Evolutionary conservation across 2,888 invertebrate genomes (phyloP).

Genomic region (Cyrtodaria siliqua): DNA sequence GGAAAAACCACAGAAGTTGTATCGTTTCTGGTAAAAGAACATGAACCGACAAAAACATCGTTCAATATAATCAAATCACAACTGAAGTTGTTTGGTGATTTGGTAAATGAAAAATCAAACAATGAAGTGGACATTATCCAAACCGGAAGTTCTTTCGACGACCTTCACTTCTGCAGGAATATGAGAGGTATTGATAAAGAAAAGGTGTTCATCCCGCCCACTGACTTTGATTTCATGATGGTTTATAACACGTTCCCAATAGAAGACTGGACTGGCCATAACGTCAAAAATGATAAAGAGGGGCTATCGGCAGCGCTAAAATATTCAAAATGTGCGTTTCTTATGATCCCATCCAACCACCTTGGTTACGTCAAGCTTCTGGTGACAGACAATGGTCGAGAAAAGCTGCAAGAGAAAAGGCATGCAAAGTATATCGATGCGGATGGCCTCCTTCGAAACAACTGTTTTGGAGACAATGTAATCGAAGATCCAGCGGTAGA

Average conservation of each 20-base stretch:
- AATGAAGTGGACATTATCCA: slow-evolving; percentile 18
- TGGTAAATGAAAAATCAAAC: background rate
- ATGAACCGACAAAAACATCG: slow-evolving; percentile 19
- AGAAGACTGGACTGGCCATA: slow-evolving; percentile 15
- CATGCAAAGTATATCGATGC: slow-evolving; percentile 22
- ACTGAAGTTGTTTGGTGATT: background rate
- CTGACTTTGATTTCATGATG: slow-evolving; percentile 38
- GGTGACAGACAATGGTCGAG: slow-evolving; percentile 35
- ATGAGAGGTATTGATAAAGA: background rate
- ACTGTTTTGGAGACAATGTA: slow-evolving; percentile 14
- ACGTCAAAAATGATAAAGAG: background rate
- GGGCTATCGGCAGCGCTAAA: background rate
- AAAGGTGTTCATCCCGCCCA: slow-evolving; percentile 13
- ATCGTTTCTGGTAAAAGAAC: slow-evolving; percentile 27
- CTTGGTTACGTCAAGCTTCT: slow-evolving; percentile 51
- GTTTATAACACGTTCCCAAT: slow-evolving; percentile 6
- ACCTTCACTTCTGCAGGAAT: slow-evolving; percentile 25
- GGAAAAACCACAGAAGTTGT: slow-evolving; percentile 4
- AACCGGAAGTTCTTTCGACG: slow-evolving; percentile 42
- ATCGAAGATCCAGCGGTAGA: slow-evolving; percentile 13
- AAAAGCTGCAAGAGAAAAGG: slow-evolving; percentile 19
- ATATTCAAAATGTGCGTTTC: slow-evolving; percentile 7
- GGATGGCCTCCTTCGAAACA: slow-evolving; percentile 40
- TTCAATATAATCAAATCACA: slow-evolving; percentile 9
- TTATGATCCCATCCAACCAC: slow-evolving; percentile 33